A percentile compares a stretch with the other conserved stretches of the same genome.
Evolutionary conservation across 2,888 invertebrate genomes (phyloP).

Genomic region (Trachelus troglodyta): DNA sequence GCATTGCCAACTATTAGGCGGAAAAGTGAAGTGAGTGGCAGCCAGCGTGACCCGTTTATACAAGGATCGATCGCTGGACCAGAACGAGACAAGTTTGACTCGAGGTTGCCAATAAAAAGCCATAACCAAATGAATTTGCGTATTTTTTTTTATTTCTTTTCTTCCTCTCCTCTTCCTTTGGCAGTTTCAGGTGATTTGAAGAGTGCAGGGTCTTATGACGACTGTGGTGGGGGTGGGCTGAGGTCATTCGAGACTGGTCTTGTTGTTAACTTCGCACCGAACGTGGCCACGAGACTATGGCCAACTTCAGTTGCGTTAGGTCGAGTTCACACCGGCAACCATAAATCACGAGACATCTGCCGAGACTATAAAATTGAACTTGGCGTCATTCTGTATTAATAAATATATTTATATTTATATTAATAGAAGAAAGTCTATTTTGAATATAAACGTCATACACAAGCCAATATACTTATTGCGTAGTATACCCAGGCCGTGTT

Average conservation of each 20-base stretch:
- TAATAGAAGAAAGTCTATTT: not conserved
- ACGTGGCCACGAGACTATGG: not conserved
- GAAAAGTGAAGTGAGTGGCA: constrained; percentile 60
- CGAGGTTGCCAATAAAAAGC: constrained; percentile 31
- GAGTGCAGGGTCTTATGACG: not conserved
- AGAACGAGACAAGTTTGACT: constrained; percentile 34
- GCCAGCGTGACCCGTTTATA: constrained; percentile 35
- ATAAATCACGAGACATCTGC: not conserved
- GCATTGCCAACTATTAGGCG: constrained; percentile 61
- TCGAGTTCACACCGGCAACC: not conserved
- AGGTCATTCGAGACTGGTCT: not conserved
- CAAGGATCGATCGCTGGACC: constrained; percentile 42
- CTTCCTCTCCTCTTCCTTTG: not conserved
- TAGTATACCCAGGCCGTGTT: no score
- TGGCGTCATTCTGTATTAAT: not conserved
- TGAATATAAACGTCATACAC: no score
- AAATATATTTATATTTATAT: no score
- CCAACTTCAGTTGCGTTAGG: not conserved
- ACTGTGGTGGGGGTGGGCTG: not conserved
- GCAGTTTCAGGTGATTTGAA: not conserved
- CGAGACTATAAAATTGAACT: not conserved
- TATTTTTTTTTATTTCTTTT: not conserved
- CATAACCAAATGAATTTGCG: not conserved
- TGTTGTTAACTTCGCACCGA: not conserved
- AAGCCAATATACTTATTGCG: no score